Evolutionary conservation across 2,113 vertebrate genomes (phyloP).

Genomic region (Piprites chloris): DNA sequence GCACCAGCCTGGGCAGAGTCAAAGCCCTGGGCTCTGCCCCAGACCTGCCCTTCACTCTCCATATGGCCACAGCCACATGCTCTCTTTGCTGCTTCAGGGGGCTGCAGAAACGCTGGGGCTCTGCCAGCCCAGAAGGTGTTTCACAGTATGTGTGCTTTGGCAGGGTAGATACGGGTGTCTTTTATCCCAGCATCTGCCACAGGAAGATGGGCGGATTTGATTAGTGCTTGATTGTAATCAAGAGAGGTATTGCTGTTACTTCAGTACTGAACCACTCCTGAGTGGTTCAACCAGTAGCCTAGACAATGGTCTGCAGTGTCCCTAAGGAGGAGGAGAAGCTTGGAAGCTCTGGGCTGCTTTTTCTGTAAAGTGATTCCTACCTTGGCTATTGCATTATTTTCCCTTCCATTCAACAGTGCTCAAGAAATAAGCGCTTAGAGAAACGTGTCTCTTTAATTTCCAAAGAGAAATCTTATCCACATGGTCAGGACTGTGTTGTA

Average conservation of each 20-base stretch:
- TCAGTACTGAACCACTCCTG: neutral
- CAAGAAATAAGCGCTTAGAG: neutral
- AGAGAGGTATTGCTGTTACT: neutral
- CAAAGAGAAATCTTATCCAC: neutral
- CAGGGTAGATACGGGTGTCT: neutral
- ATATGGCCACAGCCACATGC: accelerated
- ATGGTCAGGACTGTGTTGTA: neutral
- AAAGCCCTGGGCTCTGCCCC: neutral
- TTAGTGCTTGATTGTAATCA: neutral
- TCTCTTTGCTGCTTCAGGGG: neutral
- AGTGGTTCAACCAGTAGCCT: neutral
- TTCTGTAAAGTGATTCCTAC: neutral
- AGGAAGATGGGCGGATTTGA: neutral
- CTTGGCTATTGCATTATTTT: neutral
- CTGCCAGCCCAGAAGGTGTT: neutral
- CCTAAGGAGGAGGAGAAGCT: neutral
- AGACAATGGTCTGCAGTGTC: neutral
- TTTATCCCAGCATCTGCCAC: neutral
- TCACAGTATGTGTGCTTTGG: neutral
- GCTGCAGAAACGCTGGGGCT: neutral
- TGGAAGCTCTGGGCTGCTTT: neutral
- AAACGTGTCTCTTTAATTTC: neutral
- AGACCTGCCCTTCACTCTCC: neutral
- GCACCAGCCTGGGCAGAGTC: neutral
- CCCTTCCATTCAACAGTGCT: neutral